Base-by-base conservation (phyloP, 1,140 invertebrate genomes). In the Drosophila ambigua region DNA sequence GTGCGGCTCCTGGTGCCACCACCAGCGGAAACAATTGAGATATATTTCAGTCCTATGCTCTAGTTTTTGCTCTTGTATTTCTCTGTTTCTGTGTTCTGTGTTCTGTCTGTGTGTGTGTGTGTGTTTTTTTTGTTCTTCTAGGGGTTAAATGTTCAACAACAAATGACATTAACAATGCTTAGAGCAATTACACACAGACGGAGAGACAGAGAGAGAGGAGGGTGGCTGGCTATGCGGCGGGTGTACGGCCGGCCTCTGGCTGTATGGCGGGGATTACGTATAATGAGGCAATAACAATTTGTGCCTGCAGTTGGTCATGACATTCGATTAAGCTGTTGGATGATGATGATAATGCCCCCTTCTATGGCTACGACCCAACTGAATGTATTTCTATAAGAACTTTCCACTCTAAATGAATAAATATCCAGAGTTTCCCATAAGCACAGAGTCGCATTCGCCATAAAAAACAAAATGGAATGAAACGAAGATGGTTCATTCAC, bases 271-370 rank as follows among this genome's bases (percentile, higher is more conserved):
- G 72, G 72, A 85, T 77, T 85, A 85, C 80, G 85, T 80, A 77
- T 81, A 85, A 84, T 80, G 72, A 64, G 60, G 81, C 77, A 80
- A 85, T 85, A 85, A 81, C 82, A 85, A 81, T 85, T 71, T 85
- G 57, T 63, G 53, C 61, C 11, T 78, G 68, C 79, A 78, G 60
- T 82, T 73, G 74, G 50, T 84, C 76, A 68, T 68, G 72, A 77
- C 77, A 87, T 81, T 64, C 72, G 76, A 85, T 85, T 87, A 85
- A 85, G 81, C 61, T 57, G 55, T 73, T 72, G 64, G 41, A 26
- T 49, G 26, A 24, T 58, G 46, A 28, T 13, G 35, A 50, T 46
- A 74, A 52, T 73, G 50, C 20, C 20, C 2, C 20, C 20, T 20
- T 20, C 20, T 20, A 31, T 28, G 26, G 13, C 15, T 28, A 43